Conservation (phyloP, 2,113 vertebrate species). For the rabbit (Oryctolagus cuniculus) region DNA sequence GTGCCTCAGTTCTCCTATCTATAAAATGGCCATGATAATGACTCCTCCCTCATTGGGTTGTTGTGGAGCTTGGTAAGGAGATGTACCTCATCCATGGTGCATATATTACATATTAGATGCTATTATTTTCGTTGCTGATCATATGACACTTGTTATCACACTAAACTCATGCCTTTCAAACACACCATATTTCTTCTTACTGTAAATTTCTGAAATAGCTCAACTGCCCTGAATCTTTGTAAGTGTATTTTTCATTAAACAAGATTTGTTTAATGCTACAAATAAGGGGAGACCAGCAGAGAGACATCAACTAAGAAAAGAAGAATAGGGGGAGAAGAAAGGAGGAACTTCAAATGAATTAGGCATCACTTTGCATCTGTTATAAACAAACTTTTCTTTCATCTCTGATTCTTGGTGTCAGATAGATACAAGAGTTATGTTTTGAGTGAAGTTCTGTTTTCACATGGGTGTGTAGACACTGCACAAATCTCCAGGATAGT, state of each 20-base stretch:
- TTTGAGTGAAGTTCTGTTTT: neutral
- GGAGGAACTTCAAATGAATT: neutral
- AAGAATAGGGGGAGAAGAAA: neutral
- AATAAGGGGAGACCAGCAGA: neutral
- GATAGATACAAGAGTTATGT: conserved; percentile 7
- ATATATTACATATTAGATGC: neutral
- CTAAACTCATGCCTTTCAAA: conserved; percentile 28
- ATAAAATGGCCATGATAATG: neutral
- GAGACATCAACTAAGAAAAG: neutral
- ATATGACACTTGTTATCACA: neutral
- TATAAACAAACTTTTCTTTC: conserved; percentile 28
- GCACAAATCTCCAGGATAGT: neutral
- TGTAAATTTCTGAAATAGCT: neutral
- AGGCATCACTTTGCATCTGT: neutral
- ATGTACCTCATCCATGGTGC: neutral
- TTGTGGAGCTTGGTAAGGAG: neutral
- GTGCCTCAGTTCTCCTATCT: neutral
- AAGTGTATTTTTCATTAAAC: neutral
- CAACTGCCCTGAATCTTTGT: neutral
- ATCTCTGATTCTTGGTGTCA: neutral
- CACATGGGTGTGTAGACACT: neutral
- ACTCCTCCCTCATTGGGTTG: neutral
- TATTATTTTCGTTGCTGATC: neutral
- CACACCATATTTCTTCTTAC: neutral
- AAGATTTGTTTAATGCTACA: neutral